phyloP scores from a whole-genome alignment of 2,888 invertebrate genomes.

The Alloscopus bannaensis region DNA sequence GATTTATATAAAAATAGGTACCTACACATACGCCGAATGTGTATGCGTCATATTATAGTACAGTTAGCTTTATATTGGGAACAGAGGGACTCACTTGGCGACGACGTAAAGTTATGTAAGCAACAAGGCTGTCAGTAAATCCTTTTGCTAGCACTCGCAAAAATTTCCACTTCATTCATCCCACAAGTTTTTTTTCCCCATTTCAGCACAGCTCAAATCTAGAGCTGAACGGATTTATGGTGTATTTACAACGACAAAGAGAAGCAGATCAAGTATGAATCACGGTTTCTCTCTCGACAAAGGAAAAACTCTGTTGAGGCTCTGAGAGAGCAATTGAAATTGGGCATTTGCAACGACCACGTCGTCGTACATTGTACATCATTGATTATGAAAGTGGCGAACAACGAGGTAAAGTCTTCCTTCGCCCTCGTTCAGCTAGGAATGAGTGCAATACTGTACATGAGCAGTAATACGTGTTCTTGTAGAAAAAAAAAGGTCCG shows the following conservation, averaged over 20 bases:
- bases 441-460: not conserved
- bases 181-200: too few species aligned
- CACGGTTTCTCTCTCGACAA: too few species aligned
- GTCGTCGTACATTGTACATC: not conserved
- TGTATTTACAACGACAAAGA: too few species aligned
- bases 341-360: not conserved
- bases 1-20: constrained; percentile 29
- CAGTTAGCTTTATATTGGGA: not conserved
- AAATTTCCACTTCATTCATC: too few species aligned
- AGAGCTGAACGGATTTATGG: too few species aligned
- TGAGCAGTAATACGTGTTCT: constrained; percentile 1
- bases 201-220: too few species aligned
- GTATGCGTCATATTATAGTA: not conserved
- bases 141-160: too few species aligned
- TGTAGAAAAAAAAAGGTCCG: constrained; percentile 18
- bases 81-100: not conserved
- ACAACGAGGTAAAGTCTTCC: too few species aligned
- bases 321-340: not conserved
- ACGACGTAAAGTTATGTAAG: not conserved
- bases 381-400: not conserved
- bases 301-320: not conserved
- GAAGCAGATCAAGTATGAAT: too few species aligned
- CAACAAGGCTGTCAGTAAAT: not conserved
- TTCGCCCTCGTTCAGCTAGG: too few species aligned
- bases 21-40: not conserved